phyloP scores from a whole-genome alignment of 2,113 vertebrate genomes.

The Himantopus leucocephalus region DNA sequence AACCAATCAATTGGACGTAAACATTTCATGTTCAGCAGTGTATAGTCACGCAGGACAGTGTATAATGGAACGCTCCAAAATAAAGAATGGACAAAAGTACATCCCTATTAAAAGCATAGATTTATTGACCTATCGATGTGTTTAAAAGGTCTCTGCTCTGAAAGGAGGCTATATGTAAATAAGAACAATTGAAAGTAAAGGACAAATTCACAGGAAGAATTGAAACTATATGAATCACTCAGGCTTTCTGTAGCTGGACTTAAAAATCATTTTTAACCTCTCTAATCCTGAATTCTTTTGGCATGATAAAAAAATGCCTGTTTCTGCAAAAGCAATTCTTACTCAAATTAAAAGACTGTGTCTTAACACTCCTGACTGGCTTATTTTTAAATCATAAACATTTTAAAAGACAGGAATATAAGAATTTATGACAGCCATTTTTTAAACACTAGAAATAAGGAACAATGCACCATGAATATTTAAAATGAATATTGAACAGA shows the following conservation, averaged over 20 bases:
- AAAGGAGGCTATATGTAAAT: conserved; percentile 73
- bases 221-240: conserved; percentile 1
- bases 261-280: conserved; percentile 18
- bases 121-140: conserved; percentile 71
- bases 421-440: not conserved
- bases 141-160: conserved; percentile 69
- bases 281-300: not conserved
- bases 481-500: not conserved
- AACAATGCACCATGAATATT: not conserved
- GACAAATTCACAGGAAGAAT: conserved; percentile 32
- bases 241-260: not conserved
- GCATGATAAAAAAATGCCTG: not conserved
- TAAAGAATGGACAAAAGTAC: conserved; percentile 64
- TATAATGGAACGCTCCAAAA: conserved; percentile 51
- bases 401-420: not conserved
- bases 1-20: conserved; percentile 50
- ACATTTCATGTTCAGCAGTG: conserved; percentile 53
- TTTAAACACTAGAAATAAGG: not conserved
- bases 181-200: conserved; percentile 61
- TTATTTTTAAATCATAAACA: not conserved
- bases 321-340: not conserved
- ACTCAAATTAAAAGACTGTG: not conserved
- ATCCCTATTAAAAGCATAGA: conserved; percentile 68
- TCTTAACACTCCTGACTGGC: not conserved
- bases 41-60: conserved; percentile 45